Evolutionary conservation across 2,797 vertebrate species (phyloP), one percentile per base, ranked within the genome.

Genomic region (Lycodopsis pacificus): DNA sequence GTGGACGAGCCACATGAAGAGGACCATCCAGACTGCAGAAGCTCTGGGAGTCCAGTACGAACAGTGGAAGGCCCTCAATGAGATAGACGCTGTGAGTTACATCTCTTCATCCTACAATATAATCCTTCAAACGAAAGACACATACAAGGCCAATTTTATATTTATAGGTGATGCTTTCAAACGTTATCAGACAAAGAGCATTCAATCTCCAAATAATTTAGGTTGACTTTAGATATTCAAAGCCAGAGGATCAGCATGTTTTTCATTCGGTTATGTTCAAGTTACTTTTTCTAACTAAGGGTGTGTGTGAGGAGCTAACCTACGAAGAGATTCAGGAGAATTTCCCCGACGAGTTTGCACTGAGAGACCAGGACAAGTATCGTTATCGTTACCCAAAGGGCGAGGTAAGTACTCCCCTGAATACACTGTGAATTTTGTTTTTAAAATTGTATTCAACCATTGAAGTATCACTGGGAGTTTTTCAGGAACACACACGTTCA

Each of bases 321-420:
- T 98, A 98, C 6, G 97, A 98, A 87, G 96, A 97, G 90, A 97
- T 98, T 84, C 97, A 98, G 80, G 93, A 93, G 76, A 91, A 92
- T 3, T 95, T 90, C 70, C 96, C 97, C 1, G 95, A 96, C 19
- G 97, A 98, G 86, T 96, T 98, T 78, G 97, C 97, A 0, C 89
- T 98, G 34, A 92, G 97, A 30, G 97, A 98, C 69, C 97, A 98
- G 90, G 97, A 98, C 89, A 98, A 98, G 80, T 98, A 97, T 38
- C 96, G 97, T 0, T 98, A 98, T 71, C 95, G 97, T 64, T 98
- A 98, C 90, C 97, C 97, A 25, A 98, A 97, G 79, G 97, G 97
- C 1, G 97, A 98, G 95, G 97, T 98, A 82, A 91, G 90, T 1
- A 0, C 22, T 22, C 7, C 51, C 14, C 42, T 36, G 14, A 64